phyloP scores from a whole-genome alignment of 2,888 invertebrate genomes.

The Penaeus monodon region DNA sequence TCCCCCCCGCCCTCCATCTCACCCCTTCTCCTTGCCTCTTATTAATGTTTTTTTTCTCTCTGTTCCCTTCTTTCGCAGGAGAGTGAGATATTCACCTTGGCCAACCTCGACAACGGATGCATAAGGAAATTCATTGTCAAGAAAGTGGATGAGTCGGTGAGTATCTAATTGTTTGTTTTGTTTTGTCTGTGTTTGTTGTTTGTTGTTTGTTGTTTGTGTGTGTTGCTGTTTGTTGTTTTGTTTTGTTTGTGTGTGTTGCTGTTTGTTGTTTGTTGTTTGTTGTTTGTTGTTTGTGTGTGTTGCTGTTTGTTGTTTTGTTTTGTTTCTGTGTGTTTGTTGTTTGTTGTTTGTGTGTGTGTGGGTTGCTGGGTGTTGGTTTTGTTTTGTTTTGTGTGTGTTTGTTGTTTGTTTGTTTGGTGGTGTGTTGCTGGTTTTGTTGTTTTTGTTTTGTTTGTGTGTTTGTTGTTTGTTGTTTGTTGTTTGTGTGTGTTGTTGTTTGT shows the following conservation, averaged over 20 bases:
- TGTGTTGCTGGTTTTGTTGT: background rate
- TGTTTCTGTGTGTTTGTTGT: constrained; percentile 1
- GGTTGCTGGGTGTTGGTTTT: background rate
- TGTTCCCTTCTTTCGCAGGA: constrained; percentile 33
- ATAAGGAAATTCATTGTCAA: constrained; percentile 61
- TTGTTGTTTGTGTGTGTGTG: background rate
- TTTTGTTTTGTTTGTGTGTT: background rate
- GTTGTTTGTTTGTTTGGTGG: constrained; percentile 11
- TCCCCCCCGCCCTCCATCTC: too few relatives aligned
- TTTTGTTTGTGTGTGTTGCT: background rate
- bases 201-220: background rate
- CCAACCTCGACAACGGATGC: constrained; percentile 63
- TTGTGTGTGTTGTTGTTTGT: too few relatives aligned
- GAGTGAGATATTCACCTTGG: constrained; percentile 60
- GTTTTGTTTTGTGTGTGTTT: too few relatives aligned
- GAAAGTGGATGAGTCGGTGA: constrained; percentile 62
- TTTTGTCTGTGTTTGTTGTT: constrained; percentile 3
- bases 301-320: background rate
- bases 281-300: background rate
- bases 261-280: background rate
- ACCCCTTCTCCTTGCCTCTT: background rate
- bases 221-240: background rate
- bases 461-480: background rate
- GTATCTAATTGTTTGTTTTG: constrained; percentile 27
- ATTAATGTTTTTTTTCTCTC: constrained; percentile 5